Conservation (phyloP, 2,797 vertebrate genomes). For the Mormyrops boulengeri region DNA sequence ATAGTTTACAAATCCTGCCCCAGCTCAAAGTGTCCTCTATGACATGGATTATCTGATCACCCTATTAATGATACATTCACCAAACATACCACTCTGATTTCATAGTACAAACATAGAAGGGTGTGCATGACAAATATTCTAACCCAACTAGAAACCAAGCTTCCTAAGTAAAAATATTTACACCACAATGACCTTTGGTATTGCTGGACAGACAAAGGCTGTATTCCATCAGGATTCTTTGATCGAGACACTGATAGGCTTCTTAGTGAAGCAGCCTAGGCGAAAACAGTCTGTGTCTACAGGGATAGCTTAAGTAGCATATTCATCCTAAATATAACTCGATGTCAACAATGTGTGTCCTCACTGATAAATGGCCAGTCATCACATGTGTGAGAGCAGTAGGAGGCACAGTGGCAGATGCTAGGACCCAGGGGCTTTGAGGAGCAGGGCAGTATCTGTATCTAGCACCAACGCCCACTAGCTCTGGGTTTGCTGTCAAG, state of each 20-base stretch:
- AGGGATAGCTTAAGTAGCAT: not conserved
- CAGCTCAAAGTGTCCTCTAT: not conserved
- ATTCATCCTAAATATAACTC: not conserved
- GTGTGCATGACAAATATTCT: not conserved
- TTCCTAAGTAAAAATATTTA: not conserved
- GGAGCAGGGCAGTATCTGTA: not conserved
- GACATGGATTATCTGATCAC: not conserved
- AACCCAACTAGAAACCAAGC: not conserved
- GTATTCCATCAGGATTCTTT: not conserved
- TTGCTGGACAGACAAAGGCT: not conserved
- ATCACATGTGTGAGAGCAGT: not conserved
- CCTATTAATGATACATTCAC: not conserved
- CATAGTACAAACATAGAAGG: not conserved
- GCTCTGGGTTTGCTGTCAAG: not conserved
- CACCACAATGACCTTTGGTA: not conserved
- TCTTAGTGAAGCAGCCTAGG: not conserved
- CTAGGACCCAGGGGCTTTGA: conserved; percentile 4
- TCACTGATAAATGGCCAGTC: not conserved
- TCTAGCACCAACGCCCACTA: not conserved
- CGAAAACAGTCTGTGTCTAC: not conserved
- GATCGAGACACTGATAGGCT: not conserved
- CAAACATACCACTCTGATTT: not conserved
- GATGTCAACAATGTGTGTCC: not conserved
- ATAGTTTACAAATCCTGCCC: not conserved
- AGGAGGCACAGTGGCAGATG: not conserved